These are phyloP conservation scores for Etheostoma spectabile DNA, from an alignment of 2,113 vertebrate genomes.

Conservation along the genomic window DNA sequence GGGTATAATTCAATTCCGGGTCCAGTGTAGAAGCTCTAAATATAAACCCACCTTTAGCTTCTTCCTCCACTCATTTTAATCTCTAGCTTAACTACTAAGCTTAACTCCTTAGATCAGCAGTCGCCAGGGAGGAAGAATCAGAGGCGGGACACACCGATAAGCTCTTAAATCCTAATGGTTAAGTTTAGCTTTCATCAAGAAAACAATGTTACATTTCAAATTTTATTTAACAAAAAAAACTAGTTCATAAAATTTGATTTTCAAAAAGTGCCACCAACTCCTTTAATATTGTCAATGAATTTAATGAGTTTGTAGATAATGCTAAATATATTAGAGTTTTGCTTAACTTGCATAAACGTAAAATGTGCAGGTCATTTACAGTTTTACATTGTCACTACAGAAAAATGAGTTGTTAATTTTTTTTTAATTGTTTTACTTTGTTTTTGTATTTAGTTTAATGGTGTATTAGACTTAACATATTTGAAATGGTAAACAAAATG, in stretches of 20 bases:
- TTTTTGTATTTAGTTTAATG: background rate
- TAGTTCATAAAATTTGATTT: background rate
- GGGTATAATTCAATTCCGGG: background rate
- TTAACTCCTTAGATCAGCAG: constrained; percentile 34
- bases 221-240: background rate
- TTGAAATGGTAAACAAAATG: background rate
- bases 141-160: constrained; percentile 30
- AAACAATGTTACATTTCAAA: constrained; percentile 5
- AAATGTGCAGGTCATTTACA: background rate
- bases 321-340: background rate
- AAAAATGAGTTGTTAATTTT: background rate
- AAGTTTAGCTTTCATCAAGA: constrained; percentile 10
- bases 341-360: background rate
- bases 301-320: background rate
- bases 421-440: background rate
- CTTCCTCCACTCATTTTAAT: constrained; percentile 51
- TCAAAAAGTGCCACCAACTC: background rate
- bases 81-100: constrained; percentile 44
- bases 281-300: background rate
- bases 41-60: constrained; percentile 41
- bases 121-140: constrained; percentile 18
- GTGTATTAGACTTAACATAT: background rate
- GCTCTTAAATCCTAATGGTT: constrained; percentile 37
- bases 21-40: constrained; percentile 49
- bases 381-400: background rate